phyloP scores from a whole-genome alignment of 2,113 vertebrate genomes.

The Malurus alboscapulatus region DNA sequence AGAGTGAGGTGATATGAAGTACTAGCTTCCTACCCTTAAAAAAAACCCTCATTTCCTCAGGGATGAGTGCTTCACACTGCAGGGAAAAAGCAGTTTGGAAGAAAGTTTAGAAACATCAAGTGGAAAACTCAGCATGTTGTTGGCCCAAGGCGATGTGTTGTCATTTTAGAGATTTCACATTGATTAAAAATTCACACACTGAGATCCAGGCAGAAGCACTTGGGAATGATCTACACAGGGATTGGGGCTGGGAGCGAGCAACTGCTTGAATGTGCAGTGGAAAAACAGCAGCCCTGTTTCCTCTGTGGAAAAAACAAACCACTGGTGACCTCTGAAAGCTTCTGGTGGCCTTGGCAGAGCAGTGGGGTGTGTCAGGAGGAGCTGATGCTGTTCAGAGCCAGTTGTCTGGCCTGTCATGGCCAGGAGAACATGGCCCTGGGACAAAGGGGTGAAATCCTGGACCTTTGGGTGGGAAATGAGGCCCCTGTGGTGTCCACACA shows the following conservation, averaged over 20 bases:
- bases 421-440: background rate
- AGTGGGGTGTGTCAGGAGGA: background rate
- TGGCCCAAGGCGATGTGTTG: background rate
- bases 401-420: background rate
- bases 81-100: background rate
- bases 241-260: rapidly evolving
- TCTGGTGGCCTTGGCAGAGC: rapidly evolving
- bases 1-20: background rate
- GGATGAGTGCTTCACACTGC: background rate
- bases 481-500: background rate
- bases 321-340: background rate
- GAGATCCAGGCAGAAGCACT: rapidly evolving
- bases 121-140: background rate
- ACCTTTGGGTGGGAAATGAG: background rate
- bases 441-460: background rate
- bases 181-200: background rate
- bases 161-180: background rate
- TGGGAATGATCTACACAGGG: background rate
- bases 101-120: background rate
- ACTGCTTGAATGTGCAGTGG: background rate
- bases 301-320: background rate
- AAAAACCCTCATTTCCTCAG: background rate
- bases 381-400: background rate
- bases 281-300: background rate
- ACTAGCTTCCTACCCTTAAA: background rate